These are phyloP conservation scores for Machaerirhynchus nigripectus DNA, from an alignment of 2,113 vertebrate species.

Conservation along the genomic window DNA sequence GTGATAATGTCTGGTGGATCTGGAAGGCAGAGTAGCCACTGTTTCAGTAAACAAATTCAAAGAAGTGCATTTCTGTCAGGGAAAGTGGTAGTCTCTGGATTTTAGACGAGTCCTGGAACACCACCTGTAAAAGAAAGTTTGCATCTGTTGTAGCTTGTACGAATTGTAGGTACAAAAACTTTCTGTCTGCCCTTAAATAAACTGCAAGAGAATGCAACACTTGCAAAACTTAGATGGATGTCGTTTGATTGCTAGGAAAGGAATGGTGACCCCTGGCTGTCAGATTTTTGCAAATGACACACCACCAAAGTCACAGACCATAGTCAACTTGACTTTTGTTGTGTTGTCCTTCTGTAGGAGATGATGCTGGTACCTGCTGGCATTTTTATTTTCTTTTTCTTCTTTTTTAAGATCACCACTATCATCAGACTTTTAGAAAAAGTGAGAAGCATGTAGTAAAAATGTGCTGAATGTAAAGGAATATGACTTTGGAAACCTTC, in stretches of 20 bases:
- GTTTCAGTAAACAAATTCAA: not conserved
- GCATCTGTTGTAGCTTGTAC: not conserved
- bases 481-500: not conserved
- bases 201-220: not conserved
- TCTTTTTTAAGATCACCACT: not conserved
- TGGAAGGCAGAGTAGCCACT: not conserved
- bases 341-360: not conserved
- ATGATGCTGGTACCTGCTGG: not conserved
- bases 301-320: not conserved
- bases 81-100: not conserved
- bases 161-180: not conserved
- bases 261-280: not conserved
- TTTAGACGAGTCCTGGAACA: not conserved
- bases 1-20: not conserved
- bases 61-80: not conserved
- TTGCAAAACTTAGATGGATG: not conserved
- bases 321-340: not conserved
- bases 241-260: not conserved
- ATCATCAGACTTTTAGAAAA: not conserved
- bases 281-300: not conserved
- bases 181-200: not conserved
- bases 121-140: not conserved
- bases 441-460: not conserved
- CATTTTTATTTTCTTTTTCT: not conserved
- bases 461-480: not conserved